Conservation (phyloP, 2,113 vertebrate species). For the Nycticebus coucang region DNA sequence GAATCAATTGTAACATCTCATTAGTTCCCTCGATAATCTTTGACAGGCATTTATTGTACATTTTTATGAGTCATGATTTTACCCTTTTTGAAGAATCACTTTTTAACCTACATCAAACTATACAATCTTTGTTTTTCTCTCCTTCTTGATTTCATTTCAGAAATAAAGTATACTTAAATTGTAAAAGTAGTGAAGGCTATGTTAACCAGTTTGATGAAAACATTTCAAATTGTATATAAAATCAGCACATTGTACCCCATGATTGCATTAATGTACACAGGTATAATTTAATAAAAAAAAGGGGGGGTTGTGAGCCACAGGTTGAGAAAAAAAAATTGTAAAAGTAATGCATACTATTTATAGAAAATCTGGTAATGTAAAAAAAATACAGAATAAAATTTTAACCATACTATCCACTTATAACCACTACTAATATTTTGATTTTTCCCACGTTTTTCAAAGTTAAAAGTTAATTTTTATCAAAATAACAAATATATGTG, state of each 20-base stretch:
- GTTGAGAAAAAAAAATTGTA: background rate
- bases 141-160: background rate
- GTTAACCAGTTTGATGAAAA: too few species aligned
- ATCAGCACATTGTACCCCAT: too few species aligned
- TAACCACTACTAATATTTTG: background rate
- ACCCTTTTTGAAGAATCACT: background rate
- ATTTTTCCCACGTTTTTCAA: background rate
- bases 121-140: background rate
- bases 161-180: background rate
- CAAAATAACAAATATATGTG: background rate
- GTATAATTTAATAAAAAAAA: too few species aligned
- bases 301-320: too few species aligned
- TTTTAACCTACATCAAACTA: background rate
- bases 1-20: background rate
- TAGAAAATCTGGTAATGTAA: background rate
- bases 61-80: background rate
- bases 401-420: background rate
- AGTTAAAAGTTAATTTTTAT: background rate
- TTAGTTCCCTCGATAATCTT: background rate
- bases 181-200: background rate
- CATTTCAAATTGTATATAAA: too few species aligned
- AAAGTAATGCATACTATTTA: background rate
- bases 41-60: background rate
- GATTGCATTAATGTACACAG: too few species aligned
- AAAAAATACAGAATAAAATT: background rate